phyloP scores from a whole-genome alignment of 2,888 invertebrate species.

The Leuctra nigra region DNA sequence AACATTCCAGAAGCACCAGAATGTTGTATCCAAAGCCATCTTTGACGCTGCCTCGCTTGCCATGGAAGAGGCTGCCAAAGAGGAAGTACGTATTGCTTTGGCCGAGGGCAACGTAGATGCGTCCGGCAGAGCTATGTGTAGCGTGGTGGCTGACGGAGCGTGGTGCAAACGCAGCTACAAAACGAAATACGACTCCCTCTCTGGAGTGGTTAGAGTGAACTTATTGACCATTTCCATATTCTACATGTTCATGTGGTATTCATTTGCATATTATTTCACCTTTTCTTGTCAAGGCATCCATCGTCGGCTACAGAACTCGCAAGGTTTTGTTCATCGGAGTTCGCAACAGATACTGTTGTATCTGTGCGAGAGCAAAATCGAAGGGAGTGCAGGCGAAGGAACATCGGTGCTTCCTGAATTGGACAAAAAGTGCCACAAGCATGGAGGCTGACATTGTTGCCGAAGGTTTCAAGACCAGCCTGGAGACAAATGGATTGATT shows the following conservation, averaged over 20 bases:
- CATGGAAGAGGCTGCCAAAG: not conserved
- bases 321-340: constrained; percentile 3
- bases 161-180: constrained; percentile 13
- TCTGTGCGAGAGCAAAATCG: not conserved
- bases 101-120: not conserved
- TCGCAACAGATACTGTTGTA: not conserved
- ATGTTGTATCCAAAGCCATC: not conserved
- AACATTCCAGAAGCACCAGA: no score
- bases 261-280: no score
- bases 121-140: not conserved
- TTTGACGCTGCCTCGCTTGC: not conserved
- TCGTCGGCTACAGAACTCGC: not conserved
- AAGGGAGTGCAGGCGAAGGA: not conserved
- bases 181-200: constrained; percentile 8
- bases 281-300: no score
- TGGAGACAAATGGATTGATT: not conserved
- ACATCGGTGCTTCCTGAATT: not conserved
- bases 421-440: constrained; percentile 7
- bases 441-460: constrained; percentile 7
- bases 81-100: not conserved
- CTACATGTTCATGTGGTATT: no score
- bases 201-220: constrained; percentile 1
- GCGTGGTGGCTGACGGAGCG: not conserved
- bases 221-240: no score
- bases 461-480: not conserved